Conservation (phyloP, 2,888 invertebrate species). For the Tipula helvola region DNA sequence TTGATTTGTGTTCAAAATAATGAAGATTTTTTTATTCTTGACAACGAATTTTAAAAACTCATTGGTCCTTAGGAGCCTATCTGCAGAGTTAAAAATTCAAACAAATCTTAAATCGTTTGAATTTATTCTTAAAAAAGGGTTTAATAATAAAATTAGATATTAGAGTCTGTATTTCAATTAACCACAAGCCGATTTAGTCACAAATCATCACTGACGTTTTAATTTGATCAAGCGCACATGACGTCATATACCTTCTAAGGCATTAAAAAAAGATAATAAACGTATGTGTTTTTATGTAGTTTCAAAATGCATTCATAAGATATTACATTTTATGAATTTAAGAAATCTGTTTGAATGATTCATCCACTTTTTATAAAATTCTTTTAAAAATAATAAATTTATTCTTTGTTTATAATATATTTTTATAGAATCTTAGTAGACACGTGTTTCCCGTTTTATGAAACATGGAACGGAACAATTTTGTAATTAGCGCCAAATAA, state of each 20-base stretch:
- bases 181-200: neutral
- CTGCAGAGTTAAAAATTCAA: no score
- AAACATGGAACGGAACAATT: neutral
- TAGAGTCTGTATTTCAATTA: neutral
- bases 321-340: neutral
- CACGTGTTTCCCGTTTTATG: neutral
- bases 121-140: no score
- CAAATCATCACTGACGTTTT: neutral
- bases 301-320: neutral
- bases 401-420: neutral
- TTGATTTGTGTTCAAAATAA: no score
- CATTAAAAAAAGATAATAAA: neutral
- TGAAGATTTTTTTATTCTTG: no score
- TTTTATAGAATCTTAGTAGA: neutral
- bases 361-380: neutral
- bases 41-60: no score
- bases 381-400: neutral
- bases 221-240: neutral
- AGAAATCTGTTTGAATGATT: neutral
- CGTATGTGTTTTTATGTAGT: neutral
- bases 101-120: no score
- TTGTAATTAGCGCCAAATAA: neutral
- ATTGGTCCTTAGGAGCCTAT: no score
- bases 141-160: no score
- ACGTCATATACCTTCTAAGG: neutral